Percentiles rank a stretch among this genome's conserved stretches.
These are phyloP conservation scores for Lasioglossum zephyrum DNA, from an alignment of 2,888 invertebrate species.

Conservation along the genomic window DNA sequence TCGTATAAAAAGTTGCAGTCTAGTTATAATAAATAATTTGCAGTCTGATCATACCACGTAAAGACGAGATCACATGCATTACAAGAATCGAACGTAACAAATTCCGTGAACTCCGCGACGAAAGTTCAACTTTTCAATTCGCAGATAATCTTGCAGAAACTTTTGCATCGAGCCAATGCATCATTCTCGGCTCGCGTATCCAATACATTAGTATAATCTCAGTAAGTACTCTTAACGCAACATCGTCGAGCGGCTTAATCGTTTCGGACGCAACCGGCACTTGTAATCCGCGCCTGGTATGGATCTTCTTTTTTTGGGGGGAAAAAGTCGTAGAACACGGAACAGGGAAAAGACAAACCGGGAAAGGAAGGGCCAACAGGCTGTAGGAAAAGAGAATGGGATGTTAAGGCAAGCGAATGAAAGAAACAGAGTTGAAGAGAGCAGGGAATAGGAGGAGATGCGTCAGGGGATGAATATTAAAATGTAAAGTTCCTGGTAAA, in stretches of 20 bases:
- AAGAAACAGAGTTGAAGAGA: slow-evolving; percentile 16
- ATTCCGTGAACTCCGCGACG: background rate
- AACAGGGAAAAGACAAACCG: slow-evolving; percentile 30
- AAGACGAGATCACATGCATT: background rate
- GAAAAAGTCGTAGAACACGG: slow-evolving; percentile 18
- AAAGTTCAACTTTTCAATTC: background rate
- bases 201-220: slow-evolving; percentile 22
- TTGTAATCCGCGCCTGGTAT: slow-evolving; percentile 26
- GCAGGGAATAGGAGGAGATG: slow-evolving; percentile 15
- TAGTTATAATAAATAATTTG: no score
- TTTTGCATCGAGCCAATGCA: background rate
- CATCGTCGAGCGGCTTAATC: slow-evolving; percentile 17
- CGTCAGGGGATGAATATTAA: slow-evolving; percentile 79
- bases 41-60: background rate
- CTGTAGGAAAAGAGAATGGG: slow-evolving; percentile 8
- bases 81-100: background rate
- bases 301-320: slow-evolving; percentile 9
- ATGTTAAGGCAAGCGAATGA: slow-evolving; percentile 1
- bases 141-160: background rate
- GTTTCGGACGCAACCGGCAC: slow-evolving; percentile 26
- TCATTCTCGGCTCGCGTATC: background rate
- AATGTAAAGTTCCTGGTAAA: slow-evolving; percentile 79
- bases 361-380: slow-evolving; percentile 5
- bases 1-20: no score
- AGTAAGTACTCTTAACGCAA: slow-evolving; percentile 12